Evolutionary conservation across 64 coral and sea anemone genomes (phyloP).

Genomic region (Pocillopora damicornis): DNA sequence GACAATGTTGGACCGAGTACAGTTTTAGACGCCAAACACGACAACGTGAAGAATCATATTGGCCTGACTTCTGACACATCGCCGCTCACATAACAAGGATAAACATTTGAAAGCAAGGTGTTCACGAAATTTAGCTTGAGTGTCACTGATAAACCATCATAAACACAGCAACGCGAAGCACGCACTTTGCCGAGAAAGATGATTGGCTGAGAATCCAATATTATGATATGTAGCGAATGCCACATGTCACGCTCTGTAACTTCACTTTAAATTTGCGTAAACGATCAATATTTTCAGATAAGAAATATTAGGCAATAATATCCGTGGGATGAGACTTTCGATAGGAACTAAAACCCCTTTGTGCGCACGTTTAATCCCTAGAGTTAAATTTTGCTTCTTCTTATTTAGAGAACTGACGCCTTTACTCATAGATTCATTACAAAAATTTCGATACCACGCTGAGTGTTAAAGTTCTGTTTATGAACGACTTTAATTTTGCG

Average conservation of each 20-base stretch:
- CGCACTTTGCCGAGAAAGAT: neutral
- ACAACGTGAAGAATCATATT: neutral
- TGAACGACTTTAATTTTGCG: neutral
- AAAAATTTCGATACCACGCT: neutral
- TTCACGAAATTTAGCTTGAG: neutral
- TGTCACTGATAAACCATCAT: neutral
- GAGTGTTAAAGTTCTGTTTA: neutral
- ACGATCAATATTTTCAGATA: neutral
- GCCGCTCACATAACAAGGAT: neutral
- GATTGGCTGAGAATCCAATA: conserved; percentile 4
- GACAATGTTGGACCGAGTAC: conserved; percentile 13
- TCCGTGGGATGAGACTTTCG: neutral
- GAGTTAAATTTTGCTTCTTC: neutral
- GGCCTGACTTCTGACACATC: neutral
- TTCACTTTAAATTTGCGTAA: neutral
- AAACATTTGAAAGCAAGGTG: neutral
- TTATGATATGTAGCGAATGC: conserved; percentile 2
- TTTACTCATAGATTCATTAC: neutral
- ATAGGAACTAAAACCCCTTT: neutral
- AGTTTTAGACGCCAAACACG: conserved; percentile 11
- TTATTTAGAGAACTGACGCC: neutral
- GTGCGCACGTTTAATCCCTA: neutral
- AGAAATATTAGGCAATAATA: neutral
- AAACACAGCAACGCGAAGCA: neutral
- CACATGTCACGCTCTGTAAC: conserved; percentile 3